Percentiles rank a stretch among this genome's conserved stretches.
Evolutionary conservation across 1,140 invertebrate genomes (phyloP).

Genomic region (Sinella curviseta): DNA sequence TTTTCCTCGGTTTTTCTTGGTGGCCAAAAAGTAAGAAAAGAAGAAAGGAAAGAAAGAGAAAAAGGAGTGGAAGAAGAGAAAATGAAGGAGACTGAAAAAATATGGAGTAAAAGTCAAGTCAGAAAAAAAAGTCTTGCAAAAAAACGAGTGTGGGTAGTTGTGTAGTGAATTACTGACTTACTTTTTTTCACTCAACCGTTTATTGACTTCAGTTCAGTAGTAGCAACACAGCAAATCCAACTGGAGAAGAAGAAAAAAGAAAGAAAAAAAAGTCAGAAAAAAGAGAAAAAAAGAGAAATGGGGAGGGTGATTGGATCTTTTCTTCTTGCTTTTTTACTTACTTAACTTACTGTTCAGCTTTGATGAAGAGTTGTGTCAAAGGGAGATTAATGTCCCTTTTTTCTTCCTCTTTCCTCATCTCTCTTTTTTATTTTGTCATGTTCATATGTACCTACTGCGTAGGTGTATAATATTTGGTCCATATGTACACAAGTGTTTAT

Average conservation of each 20-base stretch:
- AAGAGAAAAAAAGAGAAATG: slow-evolving; percentile 1
- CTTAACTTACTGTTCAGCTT: not conserved
- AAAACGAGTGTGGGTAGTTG: too few relatives aligned
- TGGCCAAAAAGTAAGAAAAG: not conserved
- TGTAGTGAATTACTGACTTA: slow-evolving; percentile 4
- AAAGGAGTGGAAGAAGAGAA: not conserved
- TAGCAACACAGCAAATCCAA: too few relatives aligned
- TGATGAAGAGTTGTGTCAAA: slow-evolving; percentile 48
- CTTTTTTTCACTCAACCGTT: slow-evolving; percentile 9
- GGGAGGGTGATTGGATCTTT: slow-evolving; percentile 13
- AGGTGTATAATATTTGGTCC: too few relatives aligned
- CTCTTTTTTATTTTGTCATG: too few relatives aligned
- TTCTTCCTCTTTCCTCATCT: too few relatives aligned
- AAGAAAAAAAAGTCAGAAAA: too few relatives aligned
- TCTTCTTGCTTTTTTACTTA: not conserved
- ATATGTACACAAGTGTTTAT: too few relatives aligned
- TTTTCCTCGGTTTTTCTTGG: not conserved
- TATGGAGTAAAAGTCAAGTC: not conserved
- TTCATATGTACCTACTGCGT: too few relatives aligned
- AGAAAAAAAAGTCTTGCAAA: too few relatives aligned
- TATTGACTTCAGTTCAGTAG: too few relatives aligned
- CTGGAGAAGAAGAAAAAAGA: too few relatives aligned
- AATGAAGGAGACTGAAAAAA: not conserved
- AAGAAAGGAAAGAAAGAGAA: not conserved
- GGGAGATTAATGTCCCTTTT: slow-evolving; percentile 44